Evolutionary conservation across 2,888 invertebrate species (phyloP).

Genomic region (Acleris emargana): DNA sequence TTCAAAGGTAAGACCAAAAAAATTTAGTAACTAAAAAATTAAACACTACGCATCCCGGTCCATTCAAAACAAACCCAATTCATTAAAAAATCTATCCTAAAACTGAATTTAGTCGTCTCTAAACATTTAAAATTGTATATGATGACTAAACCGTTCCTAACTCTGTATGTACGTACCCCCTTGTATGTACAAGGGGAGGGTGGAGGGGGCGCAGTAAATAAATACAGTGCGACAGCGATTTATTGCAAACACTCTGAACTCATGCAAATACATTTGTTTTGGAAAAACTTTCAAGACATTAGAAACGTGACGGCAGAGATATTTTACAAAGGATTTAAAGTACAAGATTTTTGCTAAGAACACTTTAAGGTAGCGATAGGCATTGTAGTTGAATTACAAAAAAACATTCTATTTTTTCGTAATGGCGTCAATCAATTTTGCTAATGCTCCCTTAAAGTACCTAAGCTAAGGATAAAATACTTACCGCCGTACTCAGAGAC

Average conservation of each 20-base stretch:
- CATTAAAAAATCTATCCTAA: no score
- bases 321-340: conserved; percentile 8
- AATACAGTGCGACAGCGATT: conserved; percentile 75
- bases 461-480: no score
- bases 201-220: conserved; percentile 63
- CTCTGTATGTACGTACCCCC: conserved; percentile 36
- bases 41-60: no score
- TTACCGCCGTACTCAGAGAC: no score
- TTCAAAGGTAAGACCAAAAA: no score
- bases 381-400: no score
- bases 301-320: conserved; percentile 5
- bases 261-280: conserved; percentile 37
- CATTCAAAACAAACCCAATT: no score
- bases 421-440: no score
- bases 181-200: conserved; percentile 43
- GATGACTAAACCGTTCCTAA: neutral
- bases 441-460: no score
- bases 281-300: conserved; percentile 14
- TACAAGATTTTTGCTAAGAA: neutral
- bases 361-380: neutral
- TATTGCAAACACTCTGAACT: conserved; percentile 67
- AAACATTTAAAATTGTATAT: neutral
- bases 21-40: no score
- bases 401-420: no score
- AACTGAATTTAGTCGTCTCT: no score